phyloP scores from a whole-genome alignment of 30 jellyfish, hydroid and myxozoan genomes.

The Pelagia noctiluca region DNA sequence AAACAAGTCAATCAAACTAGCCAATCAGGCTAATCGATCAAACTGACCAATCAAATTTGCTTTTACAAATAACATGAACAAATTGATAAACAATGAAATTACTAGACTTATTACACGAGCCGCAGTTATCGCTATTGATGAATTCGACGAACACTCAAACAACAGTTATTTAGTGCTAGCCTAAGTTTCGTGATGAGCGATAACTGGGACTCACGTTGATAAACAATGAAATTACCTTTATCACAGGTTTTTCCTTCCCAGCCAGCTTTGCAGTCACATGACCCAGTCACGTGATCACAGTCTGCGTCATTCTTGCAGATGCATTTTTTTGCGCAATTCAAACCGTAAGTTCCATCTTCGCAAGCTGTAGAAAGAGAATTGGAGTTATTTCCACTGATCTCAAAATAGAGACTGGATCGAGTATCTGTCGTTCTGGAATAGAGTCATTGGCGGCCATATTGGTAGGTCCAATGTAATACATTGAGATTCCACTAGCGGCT shows the following conservation, averaged over 20 bases:
- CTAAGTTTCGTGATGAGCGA: no score
- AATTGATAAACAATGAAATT: no score
- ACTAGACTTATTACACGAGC: no score
- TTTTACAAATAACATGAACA: no score
- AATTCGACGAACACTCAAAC: no score
- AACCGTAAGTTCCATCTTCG: neutral
- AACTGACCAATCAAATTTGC: no score
- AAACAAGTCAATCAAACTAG: no score
- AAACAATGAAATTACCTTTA: neutral
- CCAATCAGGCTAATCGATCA: no score
- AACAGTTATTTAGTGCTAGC: no score
- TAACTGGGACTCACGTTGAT: no score
- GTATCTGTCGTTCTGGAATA: neutral
- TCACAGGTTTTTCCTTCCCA: constrained; percentile 5
- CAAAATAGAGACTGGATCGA: neutral
- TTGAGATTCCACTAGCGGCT: no score
- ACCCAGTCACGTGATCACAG: constrained; percentile 32
- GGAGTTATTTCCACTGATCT: neutral
- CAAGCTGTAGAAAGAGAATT: neutral
- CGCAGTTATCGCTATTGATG: no score
- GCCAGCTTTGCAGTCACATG: constrained; percentile 16
- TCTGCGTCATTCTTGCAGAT: neutral
- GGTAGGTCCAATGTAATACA: neutral
- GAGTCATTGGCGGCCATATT: neutral
- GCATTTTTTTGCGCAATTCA: constrained; percentile 2